These are phyloP conservation scores for Paramuricea clavata DNA, from an alignment of 92 coral and sea anemone species.

Conservation along the genomic window DNA sequence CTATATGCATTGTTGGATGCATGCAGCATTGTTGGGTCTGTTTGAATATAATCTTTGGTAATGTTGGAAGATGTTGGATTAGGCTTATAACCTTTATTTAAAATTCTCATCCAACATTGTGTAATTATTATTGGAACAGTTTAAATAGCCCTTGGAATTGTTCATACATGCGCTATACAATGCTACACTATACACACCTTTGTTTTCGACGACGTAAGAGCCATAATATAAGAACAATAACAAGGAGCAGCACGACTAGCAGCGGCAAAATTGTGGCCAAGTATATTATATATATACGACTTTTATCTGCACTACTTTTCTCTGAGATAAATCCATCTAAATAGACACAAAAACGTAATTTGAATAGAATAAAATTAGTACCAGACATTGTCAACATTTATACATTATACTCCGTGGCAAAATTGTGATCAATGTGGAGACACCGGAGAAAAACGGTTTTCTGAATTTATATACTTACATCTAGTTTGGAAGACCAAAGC, in stretches of 20 bases:
- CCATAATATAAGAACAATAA: background rate
- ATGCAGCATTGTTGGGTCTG: no score
- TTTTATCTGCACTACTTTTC: background rate
- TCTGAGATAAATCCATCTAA: background rate
- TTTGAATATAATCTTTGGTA: no score
- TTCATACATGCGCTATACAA: no score
- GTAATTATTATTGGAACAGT: no score
- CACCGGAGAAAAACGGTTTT: background rate
- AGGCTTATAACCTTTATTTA: no score
- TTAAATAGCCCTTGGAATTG: no score
- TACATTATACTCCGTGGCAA: background rate
- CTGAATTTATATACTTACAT: background rate
- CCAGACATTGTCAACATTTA: background rate
- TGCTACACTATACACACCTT: background rate
- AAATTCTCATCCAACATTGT: no score
- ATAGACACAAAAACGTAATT: background rate
- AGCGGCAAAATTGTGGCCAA: conserved; percentile 10
- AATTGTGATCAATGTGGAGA: no score
- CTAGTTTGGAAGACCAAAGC: background rate
- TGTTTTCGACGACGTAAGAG: conserved; percentile 8
- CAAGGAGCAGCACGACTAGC: background rate
- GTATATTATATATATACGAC: background rate
- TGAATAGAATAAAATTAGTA: no score
- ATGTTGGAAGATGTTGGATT: no score
- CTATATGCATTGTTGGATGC: no score